These are phyloP conservation scores for Pseudomyrmex flavicornis DNA, from an alignment of 1,140 invertebrate genomes.

Conservation along the genomic window DNA sequence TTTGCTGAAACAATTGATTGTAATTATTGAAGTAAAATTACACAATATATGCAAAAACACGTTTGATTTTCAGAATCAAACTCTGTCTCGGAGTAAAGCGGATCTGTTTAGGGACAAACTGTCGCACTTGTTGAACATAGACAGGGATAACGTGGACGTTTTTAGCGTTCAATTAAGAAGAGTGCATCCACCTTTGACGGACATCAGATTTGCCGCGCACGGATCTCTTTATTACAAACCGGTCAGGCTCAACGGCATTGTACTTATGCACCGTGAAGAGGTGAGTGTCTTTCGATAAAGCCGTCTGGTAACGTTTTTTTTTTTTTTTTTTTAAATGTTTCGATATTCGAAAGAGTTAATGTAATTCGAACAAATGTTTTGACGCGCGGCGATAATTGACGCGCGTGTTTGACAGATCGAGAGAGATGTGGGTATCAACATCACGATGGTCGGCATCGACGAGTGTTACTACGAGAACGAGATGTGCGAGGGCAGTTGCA, in stretches of 20 bases:
- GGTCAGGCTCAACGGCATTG: conserved; percentile 96
- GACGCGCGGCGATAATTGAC: background rate
- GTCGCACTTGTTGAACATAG: conserved; percentile 92
- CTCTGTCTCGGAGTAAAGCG: conserved; percentile 93
- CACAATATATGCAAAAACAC: background rate
- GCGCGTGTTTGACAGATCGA: conserved; percentile 89
- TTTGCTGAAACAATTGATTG: background rate
- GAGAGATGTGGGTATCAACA: conserved; percentile 96
- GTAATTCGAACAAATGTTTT: background rate
- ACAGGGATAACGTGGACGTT: conserved; percentile 96
- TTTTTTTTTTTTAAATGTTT: too few species aligned
- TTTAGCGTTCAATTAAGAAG: conserved; percentile 96
- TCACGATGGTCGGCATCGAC: conserved; percentile 99
- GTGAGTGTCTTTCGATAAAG: conserved; percentile 78
- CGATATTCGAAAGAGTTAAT: background rate
- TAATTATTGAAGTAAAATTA: background rate
- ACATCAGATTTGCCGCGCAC: conserved; percentile 97
- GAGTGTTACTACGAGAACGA: conserved; percentile 98
- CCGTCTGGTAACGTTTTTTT: background rate
- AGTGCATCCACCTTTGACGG: conserved; percentile 95
- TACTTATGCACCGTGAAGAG: conserved; percentile 96
- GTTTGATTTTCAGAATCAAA: conserved; percentile 88
- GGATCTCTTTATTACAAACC: conserved; percentile 98
- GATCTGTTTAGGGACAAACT: conserved; percentile 95
- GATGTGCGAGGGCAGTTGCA: conserved; percentile 98